A percentile compares a stretch with the other conserved stretches of the same genome.
Conservation (phyloP, 2,113 vertebrate genomes). For the Oncorhynchus keta region DNA sequence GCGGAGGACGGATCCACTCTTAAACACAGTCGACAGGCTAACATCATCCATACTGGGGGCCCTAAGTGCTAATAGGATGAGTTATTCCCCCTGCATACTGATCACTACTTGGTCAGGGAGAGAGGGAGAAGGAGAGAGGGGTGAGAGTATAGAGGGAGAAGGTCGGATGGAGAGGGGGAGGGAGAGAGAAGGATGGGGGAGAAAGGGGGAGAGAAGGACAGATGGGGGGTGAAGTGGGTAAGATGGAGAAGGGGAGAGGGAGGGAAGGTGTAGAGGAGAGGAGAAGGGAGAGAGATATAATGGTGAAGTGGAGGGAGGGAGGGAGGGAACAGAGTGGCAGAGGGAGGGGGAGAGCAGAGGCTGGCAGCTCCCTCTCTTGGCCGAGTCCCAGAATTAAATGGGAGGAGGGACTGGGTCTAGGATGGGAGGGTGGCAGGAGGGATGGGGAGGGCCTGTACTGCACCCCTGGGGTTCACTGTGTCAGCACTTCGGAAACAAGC, state of each 20-base stretch:
- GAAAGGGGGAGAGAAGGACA: not conserved
- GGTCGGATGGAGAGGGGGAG: not conserved
- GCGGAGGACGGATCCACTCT: not conserved
- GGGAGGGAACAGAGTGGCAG: not conserved
- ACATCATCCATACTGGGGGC: conserved; percentile 1
- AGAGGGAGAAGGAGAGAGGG: not conserved
- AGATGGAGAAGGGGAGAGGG: not conserved
- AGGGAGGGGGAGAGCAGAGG: not conserved
- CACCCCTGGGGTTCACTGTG: not conserved
- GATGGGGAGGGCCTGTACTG: not conserved
- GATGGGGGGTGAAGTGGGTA: not conserved
- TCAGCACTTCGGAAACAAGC: conserved; percentile 9
- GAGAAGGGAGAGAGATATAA: not conserved
- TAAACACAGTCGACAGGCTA: conserved; percentile 15
- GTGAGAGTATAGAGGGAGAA: not conserved
- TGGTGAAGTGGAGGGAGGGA: not conserved
- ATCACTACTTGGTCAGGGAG: conserved; percentile 1
- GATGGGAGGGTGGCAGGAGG: not conserved
- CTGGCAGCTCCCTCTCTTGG: conserved; percentile 8
- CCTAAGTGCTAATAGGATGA: conserved; percentile 20
- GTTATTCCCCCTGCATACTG: conserved; percentile 14
- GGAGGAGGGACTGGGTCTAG: not conserved
- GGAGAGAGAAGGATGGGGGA: not conserved
- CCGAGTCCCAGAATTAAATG: conserved; percentile 29
- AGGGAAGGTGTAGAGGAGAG: not conserved